Percentiles rank a stretch among this genome's conserved stretches.
These are phyloP conservation scores for Ischnura elegans DNA, from an alignment of 2,888 invertebrate genomes.

Conservation along the genomic window DNA sequence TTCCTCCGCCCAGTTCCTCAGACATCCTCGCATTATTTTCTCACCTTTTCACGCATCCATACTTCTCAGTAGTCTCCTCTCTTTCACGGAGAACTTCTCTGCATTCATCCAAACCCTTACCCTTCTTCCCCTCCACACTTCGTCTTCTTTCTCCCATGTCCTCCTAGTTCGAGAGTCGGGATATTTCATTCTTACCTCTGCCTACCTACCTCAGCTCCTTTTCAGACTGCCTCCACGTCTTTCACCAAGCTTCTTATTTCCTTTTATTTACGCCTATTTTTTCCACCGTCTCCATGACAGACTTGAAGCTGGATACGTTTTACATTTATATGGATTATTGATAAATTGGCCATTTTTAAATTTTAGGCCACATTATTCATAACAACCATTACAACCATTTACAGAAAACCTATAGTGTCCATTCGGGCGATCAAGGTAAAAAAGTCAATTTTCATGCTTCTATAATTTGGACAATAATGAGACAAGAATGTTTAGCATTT, in stretches of 20 bases:
- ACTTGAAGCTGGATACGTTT: too few relatives aligned
- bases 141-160: not conserved
- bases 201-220: not conserved
- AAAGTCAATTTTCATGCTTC: too few relatives aligned
- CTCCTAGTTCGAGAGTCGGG: not conserved
- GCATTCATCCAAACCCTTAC: not conserved
- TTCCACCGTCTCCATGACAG: not conserved
- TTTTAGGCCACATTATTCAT: too few relatives aligned
- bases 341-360: too few relatives aligned
- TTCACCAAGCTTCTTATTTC: not conserved
- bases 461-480: too few relatives aligned
- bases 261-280: not conserved
- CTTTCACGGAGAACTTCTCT: not conserved
- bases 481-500: too few relatives aligned
- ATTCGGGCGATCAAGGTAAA: too few relatives aligned
- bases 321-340: too few relatives aligned
- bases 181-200: not conserved
- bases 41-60: not conserved
- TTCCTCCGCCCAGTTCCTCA: not conserved
- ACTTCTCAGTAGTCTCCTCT: not conserved
- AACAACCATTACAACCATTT: too few relatives aligned
- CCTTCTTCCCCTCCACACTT: not conserved
- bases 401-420: too few relatives aligned
- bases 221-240: slow-evolving; percentile 11
- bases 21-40: not conserved